A percentile compares a stretch with the other conserved stretches of the same genome.
Conservation (phyloP, 1,140 invertebrate genomes). For the Lepidurus packardi region DNA sequence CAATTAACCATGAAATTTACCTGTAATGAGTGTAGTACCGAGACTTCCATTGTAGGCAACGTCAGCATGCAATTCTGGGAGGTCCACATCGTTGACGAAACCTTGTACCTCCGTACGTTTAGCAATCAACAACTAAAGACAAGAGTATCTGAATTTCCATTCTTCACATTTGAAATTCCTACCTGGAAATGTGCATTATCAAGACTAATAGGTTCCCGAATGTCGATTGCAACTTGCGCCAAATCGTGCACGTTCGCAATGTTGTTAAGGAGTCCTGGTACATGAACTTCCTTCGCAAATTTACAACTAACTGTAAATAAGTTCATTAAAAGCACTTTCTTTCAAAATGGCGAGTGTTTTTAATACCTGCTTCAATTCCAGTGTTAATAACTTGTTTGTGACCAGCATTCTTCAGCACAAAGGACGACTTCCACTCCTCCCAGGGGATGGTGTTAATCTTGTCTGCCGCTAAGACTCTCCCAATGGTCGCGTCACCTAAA, state of each 20-base stretch:
- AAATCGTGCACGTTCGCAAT: background rate
- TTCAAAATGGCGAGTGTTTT: background rate
- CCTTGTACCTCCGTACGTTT: background rate
- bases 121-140: background rate
- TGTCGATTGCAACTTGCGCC: background rate
- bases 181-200: background rate
- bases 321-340: too few species aligned
- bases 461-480: background rate
- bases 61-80: background rate
- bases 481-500: background rate
- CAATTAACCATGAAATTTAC: background rate
- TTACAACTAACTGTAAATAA: background rate
- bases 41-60: background rate
- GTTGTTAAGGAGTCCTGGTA: background rate
- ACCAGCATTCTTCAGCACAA: background rate
- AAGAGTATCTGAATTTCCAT: background rate
- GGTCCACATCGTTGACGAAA: background rate
- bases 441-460: background rate
- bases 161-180: background rate
- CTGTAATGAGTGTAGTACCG: background rate
- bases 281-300: background rate
- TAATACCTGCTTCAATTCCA: background rate
- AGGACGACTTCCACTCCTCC: background rate
- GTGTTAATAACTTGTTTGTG: background rate
- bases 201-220: background rate